These are phyloP conservation scores for Rhynchophorus ferrugineus DNA, from an alignment of 1,140 invertebrate species.

Conservation along the genomic window DNA sequence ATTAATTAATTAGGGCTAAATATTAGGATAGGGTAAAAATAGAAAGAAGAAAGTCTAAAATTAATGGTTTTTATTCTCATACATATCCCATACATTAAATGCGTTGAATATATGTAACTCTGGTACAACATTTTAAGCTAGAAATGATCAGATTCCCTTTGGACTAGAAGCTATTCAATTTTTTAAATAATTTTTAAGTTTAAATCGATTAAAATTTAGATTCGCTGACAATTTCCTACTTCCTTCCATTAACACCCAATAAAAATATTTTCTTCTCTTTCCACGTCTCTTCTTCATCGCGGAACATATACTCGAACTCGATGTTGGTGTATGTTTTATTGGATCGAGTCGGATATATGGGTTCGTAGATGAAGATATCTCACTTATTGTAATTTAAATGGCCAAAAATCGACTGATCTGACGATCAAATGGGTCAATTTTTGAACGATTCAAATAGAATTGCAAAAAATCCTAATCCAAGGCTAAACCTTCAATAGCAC, in stretches of 20 bases:
- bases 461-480: not conserved
- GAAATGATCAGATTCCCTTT: conserved; percentile 34
- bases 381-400: too few species aligned
- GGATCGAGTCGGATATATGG: too few species aligned
- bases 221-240: not conserved
- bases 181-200: conserved; percentile 5
- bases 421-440: too few species aligned
- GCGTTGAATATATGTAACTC: conserved; percentile 40
- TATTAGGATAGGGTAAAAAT: too few species aligned
- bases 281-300: too few species aligned
- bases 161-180: conserved; percentile 39
- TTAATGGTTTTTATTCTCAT: conserved; percentile 36
- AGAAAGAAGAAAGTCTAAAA: conserved; percentile 8
- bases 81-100: conserved; percentile 43
- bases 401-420: too few species aligned
- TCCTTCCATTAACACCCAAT: not conserved
- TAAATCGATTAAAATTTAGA: not conserved
- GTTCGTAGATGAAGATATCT: too few species aligned
- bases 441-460: not conserved
- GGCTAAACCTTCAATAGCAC: not conserved
- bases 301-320: too few species aligned
- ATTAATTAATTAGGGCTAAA: too few species aligned
- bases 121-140: conserved; percentile 40
- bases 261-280: not conserved
- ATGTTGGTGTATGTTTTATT: too few species aligned